Conservation (phyloP, 2,797 vertebrate genomes). For the Crocodylus rhombifer region DNA sequence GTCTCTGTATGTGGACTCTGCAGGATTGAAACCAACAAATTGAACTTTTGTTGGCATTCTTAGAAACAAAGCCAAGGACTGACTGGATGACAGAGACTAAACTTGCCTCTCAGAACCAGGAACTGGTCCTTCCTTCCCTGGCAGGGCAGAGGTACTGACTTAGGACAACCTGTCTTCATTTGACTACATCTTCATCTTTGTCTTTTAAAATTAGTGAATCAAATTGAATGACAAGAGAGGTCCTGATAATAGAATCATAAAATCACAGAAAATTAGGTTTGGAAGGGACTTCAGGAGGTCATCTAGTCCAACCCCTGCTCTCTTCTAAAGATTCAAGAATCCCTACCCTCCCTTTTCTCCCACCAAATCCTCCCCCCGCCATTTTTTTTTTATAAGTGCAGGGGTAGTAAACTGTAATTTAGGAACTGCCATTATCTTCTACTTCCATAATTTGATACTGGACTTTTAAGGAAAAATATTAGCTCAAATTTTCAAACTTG, state of each 20-base stretch:
- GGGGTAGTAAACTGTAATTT: not conserved
- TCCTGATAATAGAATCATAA: not conserved
- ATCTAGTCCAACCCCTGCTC: too few species aligned
- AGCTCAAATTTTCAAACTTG: not conserved
- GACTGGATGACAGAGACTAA: not conserved
- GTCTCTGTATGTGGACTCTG: rapidly evolving
- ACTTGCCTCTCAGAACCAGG: not conserved
- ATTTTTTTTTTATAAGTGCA: not conserved
- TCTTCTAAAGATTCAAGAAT: too few species aligned
- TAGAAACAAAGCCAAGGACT: not conserved
- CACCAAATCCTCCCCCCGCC: too few species aligned
- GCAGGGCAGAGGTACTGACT: not conserved
- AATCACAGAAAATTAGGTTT: too few species aligned
- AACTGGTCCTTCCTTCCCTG: not conserved
- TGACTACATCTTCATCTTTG: rapidly evolving
- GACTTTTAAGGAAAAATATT: not conserved
- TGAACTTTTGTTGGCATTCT: not conserved
- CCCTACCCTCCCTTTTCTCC: too few species aligned
- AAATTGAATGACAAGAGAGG: not conserved
- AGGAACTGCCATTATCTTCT: not conserved
- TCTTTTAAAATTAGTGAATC: not conserved
- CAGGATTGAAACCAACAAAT: not conserved
- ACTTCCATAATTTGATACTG: not conserved
- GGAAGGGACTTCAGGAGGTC: too few species aligned
- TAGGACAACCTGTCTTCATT: rapidly evolving